These are phyloP conservation scores for Paraescarpia echinospica DNA, from an alignment of 1,140 invertebrate genomes.

Conservation along the genomic window DNA sequence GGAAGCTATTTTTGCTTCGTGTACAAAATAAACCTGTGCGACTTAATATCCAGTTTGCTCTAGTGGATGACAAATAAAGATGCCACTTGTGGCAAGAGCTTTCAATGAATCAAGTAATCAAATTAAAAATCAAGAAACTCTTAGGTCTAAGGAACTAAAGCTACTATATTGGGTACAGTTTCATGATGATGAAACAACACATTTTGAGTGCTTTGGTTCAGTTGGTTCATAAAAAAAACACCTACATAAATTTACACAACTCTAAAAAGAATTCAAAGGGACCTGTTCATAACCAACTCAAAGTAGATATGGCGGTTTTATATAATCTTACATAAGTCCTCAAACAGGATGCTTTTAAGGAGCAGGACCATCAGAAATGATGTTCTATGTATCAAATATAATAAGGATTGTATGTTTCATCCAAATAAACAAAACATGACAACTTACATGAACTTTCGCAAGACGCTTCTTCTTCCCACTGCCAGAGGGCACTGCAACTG, in stretches of 20 bases:
- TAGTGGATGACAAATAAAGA: too few relatives aligned
- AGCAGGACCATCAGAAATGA: not conserved
- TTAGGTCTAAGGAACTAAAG: not conserved
- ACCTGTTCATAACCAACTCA: not conserved
- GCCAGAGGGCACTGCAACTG: conserved; percentile 24
- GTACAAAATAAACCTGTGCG: too few relatives aligned
- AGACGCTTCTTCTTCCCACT: conserved; percentile 49
- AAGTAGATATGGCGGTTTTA: not conserved
- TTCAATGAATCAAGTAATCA: not conserved
- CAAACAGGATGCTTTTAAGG: not conserved
- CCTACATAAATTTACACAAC: too few relatives aligned
- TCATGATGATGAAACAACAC: too few relatives aligned
- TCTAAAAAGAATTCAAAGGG: too few relatives aligned
- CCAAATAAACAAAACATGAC: not conserved
- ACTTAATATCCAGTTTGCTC: too few relatives aligned
- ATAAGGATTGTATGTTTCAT: not conserved
- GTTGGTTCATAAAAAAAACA: too few relatives aligned
- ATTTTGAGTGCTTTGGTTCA: too few relatives aligned
- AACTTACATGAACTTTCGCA: conserved; percentile 48
- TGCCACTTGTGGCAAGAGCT: too few relatives aligned
- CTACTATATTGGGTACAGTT: too few relatives aligned
- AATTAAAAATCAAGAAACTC: not conserved
- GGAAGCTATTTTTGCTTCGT: too few relatives aligned
- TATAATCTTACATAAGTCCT: not conserved
- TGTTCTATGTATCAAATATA: not conserved